Evolutionary conservation across 35 echinoderm and acorn worm genomes (phyloP), one percentile per base, ranked within the genome.

Genomic region (Chiridota heheva): DNA sequence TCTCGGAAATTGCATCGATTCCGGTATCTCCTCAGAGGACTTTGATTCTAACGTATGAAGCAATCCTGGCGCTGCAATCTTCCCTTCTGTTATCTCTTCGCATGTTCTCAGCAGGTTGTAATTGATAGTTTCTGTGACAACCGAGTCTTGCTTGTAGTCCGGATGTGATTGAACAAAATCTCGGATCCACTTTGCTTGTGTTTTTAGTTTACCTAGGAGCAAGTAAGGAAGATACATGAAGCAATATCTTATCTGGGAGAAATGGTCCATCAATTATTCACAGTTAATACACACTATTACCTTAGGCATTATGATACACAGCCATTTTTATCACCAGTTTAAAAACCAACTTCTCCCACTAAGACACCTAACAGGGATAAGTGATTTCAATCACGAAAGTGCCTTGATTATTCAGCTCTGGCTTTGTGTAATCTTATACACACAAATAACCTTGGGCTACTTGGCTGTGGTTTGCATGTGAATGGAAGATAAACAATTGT

Each of bases 111-210:
- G 60, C 4, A 96, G 84, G 79, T 96, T 88, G 40, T 91, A 96
- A 44, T 83, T 87, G 39, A 96, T 90, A 29, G 58, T 39, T n/a
- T 84, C 91, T 18, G 91, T 68, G 48, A 95, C 67, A 24, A 89
- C 81, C 0, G 78, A 96, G 69, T 87, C 93, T 2, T 96, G 80
- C 42, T 91, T 90, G 88, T 96, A 90, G 27, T 87, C 84, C 38
- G 87, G 93, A 60, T 96, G 93, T 20, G 40, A 40, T 26, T 66
- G 31, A 17, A 96, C 73, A 58, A 91, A 96, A 37, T 96, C 79
- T 62, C 93, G 47, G 22, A 96, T 96, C 93, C 93, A 96, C 10
- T 63, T 45, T 1, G 87, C 93, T 8, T 72, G 78, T 34, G 93
- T 96, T 71, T 80, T 83, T 8, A 96, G 70, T 84, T 85, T 85